Conservation (phyloP, 2,888 invertebrate genomes). For the Arenicola marina region DNA sequence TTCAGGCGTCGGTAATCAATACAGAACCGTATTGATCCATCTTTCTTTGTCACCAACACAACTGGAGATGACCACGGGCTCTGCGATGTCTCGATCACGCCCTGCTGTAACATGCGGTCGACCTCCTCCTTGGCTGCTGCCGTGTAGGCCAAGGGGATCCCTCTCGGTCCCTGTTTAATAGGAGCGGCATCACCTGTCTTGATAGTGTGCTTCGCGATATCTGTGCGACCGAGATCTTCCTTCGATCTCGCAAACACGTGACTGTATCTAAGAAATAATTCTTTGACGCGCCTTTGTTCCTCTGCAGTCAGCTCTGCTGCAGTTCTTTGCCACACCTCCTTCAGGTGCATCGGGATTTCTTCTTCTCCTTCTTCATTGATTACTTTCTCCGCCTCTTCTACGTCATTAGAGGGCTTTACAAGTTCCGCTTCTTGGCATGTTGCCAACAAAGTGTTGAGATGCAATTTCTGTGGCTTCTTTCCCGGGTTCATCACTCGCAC, state of each 20-base stretch:
- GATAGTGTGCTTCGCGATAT: not conserved
- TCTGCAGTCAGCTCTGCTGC: not conserved
- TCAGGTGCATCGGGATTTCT: not conserved
- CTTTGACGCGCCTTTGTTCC: not conserved
- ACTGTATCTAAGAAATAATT: not conserved
- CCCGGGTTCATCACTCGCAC: not conserved
- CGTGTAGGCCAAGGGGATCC: not conserved
- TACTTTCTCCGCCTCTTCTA: too few species aligned
- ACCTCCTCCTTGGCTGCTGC: not conserved
- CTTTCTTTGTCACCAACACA: slow-evolving; percentile 24
- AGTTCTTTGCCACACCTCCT: not conserved
- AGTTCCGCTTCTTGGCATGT: not conserved
- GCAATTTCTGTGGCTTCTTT: not conserved
- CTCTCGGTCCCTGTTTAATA: not conserved
- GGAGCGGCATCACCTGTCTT: not conserved
- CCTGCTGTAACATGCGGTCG: slow-evolving; percentile 3
- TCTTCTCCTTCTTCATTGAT: too few species aligned
- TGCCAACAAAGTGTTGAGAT: not conserved
- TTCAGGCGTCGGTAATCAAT: slow-evolving; percentile 27
- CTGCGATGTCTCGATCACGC: slow-evolving; percentile 5
- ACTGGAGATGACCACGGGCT: slow-evolving; percentile 15
- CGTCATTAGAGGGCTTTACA: not conserved
- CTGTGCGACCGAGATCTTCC: not conserved
- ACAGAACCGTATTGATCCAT: slow-evolving; percentile 25
- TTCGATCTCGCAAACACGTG: not conserved